A percentile compares a stretch with the other conserved stretches of the same genome.
Conservation (phyloP, 2,888 invertebrate genomes). For the Ceraclea dissimilis region DNA sequence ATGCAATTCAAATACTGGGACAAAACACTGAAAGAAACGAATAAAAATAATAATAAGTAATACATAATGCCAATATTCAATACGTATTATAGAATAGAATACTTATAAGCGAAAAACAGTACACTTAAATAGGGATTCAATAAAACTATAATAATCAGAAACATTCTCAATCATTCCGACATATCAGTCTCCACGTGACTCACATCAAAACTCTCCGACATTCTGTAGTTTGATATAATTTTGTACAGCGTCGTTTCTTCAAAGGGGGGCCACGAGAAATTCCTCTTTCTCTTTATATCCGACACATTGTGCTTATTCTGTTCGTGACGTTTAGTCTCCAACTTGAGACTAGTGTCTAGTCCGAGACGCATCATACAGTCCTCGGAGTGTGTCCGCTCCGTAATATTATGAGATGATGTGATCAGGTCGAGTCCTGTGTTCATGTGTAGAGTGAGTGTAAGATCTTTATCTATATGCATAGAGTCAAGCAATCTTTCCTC, state of each 20-base stretch:
- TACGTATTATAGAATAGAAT: too few species aligned
- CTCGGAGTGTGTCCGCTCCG: neutral
- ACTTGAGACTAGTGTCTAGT: neutral
- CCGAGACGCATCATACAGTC: neutral
- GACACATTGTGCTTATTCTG: neutral
- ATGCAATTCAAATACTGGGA: too few species aligned
- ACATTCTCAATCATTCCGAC: neutral
- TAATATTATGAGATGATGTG: neutral
- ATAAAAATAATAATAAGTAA: too few species aligned
- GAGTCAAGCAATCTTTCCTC: neutral
- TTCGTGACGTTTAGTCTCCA: neutral
- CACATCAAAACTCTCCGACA: slow-evolving; percentile 44
- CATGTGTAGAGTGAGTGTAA: neutral
- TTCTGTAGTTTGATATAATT: slow-evolving; percentile 40
- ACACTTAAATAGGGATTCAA: too few species aligned
- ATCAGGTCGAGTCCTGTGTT: neutral
- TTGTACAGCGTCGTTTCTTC: slow-evolving; percentile 40
- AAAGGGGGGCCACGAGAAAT: slow-evolving; percentile 41
- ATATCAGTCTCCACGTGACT: slow-evolving; percentile 31
- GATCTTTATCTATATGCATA: neutral
- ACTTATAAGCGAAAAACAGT: too few species aligned
- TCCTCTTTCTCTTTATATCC: neutral
- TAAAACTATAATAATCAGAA: too few species aligned
- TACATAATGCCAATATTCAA: too few species aligned
- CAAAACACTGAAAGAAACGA: too few species aligned